These are phyloP conservation scores for Cyclura pinguis DNA, from an alignment of 2,797 vertebrate genomes.

Conservation along the genomic window DNA sequence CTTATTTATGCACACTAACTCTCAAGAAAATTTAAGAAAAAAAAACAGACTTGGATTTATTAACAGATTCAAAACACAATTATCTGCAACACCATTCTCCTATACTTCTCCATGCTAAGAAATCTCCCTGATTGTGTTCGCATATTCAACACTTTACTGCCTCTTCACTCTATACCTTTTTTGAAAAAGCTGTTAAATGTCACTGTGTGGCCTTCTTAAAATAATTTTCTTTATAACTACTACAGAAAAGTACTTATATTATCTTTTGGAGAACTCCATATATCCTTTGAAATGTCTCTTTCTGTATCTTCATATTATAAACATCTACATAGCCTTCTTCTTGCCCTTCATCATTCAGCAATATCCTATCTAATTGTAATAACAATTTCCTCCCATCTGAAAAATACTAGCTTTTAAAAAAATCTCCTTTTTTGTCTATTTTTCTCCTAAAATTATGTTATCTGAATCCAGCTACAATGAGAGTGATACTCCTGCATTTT, in stretches of 20 bases:
- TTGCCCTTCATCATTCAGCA: not conserved
- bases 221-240: slow-evolving; percentile 6
- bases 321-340: not conserved
- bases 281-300: not conserved
- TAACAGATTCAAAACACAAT: not conserved
- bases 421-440: not conserved
- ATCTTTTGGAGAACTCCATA: not conserved
- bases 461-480: not conserved
- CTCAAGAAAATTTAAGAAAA: not conserved
- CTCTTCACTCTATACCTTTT: not conserved
- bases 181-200: not conserved
- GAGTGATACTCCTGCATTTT: not conserved
- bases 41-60: not conserved
- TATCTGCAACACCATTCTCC: not conserved
- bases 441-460: not conserved
- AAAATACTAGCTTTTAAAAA: not conserved
- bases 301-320: not conserved
- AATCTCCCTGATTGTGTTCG: not conserved
- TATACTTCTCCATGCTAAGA: not conserved
- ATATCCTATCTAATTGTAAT: not conserved
- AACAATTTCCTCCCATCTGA: not conserved
- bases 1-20: not conserved
- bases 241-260: not conserved
- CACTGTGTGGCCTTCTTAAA: not conserved
- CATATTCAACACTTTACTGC: not conserved